These are phyloP conservation scores for Campoplex capitator DNA, from an alignment of 2,888 invertebrate genomes.

Conservation along the genomic window DNA sequence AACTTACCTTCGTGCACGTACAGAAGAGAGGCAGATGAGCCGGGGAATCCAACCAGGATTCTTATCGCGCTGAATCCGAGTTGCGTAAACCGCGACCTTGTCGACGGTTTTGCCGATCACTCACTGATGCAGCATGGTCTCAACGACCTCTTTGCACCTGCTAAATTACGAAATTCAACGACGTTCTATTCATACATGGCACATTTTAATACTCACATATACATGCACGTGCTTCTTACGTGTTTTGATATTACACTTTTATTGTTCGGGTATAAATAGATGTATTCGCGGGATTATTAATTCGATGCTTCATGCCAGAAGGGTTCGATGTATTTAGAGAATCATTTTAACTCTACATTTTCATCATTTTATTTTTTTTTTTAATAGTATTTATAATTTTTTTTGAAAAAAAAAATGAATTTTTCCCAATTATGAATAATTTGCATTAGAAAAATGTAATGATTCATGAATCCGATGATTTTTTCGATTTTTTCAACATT, in stretches of 20 bases:
- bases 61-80: constrained; percentile 60
- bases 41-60: constrained; percentile 36
- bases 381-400: too few relatives aligned
- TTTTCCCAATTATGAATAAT: too few relatives aligned
- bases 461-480: too few relatives aligned
- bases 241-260: not conserved
- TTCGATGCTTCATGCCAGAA: not conserved
- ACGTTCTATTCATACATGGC: constrained; percentile 13
- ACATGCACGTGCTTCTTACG: too few relatives aligned
- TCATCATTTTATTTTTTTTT: too few relatives aligned
- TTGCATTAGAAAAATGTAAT: not conserved
- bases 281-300: not conserved
- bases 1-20: not conserved
- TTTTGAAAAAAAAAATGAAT: too few relatives aligned
- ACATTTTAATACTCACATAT: not conserved
- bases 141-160: constrained; percentile 46
- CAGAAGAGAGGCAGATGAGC: constrained; percentile 33
- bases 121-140: not conserved
- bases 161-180: constrained; percentile 48
- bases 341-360: not conserved
- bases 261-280: not conserved
- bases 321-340: not conserved
- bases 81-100: constrained; percentile 61
- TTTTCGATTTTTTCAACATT: too few relatives aligned
- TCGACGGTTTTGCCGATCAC: constrained; percentile 32